phyloP scores from a whole-genome alignment of 2,888 invertebrate genomes.

The Eilema sororculum region DNA sequence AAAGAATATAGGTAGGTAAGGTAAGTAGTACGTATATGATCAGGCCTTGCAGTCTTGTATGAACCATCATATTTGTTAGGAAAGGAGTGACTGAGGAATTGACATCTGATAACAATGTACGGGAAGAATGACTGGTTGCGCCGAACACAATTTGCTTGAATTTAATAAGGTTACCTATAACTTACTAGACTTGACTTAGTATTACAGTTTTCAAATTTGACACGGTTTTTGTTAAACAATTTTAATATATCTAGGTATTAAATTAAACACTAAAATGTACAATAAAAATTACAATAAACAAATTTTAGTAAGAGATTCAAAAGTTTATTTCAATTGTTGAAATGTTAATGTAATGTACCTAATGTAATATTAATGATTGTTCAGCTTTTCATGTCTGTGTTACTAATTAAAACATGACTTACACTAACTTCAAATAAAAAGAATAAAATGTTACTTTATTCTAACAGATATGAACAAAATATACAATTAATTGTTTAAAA shows the following conservation, averaged over 20 bases:
- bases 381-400: neutral
- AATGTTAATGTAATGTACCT: neutral
- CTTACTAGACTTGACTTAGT: neutral
- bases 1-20: no score
- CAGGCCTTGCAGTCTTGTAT: no score
- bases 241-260: no score
- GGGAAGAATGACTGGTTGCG: no score
- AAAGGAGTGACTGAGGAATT: no score
- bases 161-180: no score
- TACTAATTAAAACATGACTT: neutral
- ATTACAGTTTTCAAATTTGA: neutral
- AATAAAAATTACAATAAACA: neutral
- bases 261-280: neutral
- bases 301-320: neutral
- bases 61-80: no score
- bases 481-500: conserved; percentile 2
- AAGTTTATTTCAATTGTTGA: neutral
- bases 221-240: neutral
- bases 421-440: conserved; percentile 3
- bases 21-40: no score
- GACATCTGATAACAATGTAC: no score
- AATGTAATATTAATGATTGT: neutral
- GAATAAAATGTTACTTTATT: conserved; percentile 4
- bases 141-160: no score
- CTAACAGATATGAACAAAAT: neutral